Base-by-base conservation (phyloP, 1,140 invertebrate genomes). In the Brachionus koreanus region DNA sequence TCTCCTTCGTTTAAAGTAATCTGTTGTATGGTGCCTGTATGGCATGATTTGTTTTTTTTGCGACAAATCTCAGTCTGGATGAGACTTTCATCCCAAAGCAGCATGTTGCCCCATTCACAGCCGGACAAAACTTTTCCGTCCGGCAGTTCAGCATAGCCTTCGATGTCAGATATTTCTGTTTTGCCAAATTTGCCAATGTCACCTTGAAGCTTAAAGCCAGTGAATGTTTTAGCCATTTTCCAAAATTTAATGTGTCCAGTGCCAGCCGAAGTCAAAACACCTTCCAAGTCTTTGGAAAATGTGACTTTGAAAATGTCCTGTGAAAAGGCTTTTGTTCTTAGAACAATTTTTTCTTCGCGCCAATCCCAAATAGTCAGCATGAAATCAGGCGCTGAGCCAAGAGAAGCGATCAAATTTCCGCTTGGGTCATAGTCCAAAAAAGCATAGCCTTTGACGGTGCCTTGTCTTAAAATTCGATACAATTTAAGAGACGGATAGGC, bases 201-300 rank as follows among this genome's bases (percentile, higher is more conserved):
- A 3, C 94, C 94, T 88, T 95, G 92, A 2, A 97, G 88, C 87
- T 97, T 97, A 0, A 96, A 87, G 2, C 94, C 94, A 0, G 94
- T 96, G 85, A 95, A 96, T 0, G 95, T 95, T 84, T 91, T 86
- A 0, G 92, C 92, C 92, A 96, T 95, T 90, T 94, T 95, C 95
- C 95, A 96, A 89, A 95, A 95, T 84, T 94, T 94, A 79, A 96
- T 94, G 86, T 96, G 94, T 16, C 91, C 91, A 87, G 86, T 89
- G 76, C 94, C 94, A 84, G 92, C 91, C 0, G 93, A 92, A 5
- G 92, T 93, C 33, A 96, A 88, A 84, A 93, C 91, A 3, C 92
- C 93, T 5, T 92, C 91, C 83, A 93, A 90, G 84, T 92, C 92
- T 0, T 91, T 90, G 5, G 94, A 95, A 87, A 96, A 95, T 84